Conservation (phyloP, 2,113 vertebrate species). For the Ptyas mucosa region DNA sequence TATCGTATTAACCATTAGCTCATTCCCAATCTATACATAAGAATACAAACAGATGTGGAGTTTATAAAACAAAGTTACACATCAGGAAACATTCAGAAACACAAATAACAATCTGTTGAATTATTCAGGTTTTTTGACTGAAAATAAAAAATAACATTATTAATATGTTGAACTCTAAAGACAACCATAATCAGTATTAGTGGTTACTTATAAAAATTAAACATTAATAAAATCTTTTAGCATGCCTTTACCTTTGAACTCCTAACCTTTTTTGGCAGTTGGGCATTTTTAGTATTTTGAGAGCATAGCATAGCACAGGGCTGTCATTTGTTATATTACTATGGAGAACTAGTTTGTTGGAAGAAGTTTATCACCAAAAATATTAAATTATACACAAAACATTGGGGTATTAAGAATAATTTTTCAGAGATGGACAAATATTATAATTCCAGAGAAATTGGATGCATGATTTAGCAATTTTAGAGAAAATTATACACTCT, state of each 20-base stretch:
- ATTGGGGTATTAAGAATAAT: neutral
- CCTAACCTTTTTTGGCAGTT: neutral
- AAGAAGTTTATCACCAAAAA: neutral
- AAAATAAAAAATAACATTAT: neutral
- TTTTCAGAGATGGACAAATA: neutral
- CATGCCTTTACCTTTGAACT: neutral
- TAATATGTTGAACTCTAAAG: neutral
- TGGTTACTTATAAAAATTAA: neutral
- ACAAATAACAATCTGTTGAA: neutral
- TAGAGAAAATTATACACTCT: neutral
- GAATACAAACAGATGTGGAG: neutral
- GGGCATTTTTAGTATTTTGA: neutral
- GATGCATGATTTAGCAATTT: neutral
- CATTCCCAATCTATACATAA: neutral
- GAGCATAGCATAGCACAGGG: neutral
- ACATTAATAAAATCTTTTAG: neutral
- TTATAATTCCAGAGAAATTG: neutral
- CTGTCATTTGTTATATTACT: neutral
- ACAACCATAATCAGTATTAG: neutral
- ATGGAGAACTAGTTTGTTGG: neutral
- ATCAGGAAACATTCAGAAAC: neutral
- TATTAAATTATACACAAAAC: neutral
- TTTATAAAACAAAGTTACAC: slow-evolving; percentile 4
- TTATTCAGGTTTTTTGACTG: neutral
- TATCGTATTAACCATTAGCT: slow-evolving; percentile 5